Conservation (phyloP, 2,888 invertebrate genomes). For the Acheta domesticus region DNA sequence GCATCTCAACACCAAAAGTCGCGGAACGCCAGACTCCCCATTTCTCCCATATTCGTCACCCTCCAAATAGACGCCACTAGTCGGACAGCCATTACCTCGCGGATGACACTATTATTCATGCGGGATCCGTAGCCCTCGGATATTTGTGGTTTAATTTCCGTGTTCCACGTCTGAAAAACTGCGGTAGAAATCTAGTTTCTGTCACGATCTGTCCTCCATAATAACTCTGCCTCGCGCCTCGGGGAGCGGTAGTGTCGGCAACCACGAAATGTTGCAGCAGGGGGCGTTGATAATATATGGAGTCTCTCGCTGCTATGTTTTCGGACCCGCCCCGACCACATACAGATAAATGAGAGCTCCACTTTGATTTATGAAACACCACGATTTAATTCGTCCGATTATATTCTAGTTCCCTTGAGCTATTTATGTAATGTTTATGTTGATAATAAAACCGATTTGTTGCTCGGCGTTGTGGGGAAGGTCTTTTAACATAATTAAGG, state of each 20-base stretch:
- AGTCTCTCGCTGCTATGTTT: not conserved
- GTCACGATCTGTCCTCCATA: too few relatives aligned
- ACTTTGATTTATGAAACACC: not conserved
- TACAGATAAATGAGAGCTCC: not conserved
- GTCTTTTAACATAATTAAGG: not conserved
- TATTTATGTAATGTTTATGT: constrained; percentile 2
- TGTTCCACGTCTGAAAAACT: too few relatives aligned
- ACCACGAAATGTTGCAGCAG: not conserved
- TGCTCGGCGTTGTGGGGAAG: not conserved
- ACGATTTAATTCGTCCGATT: constrained; percentile 3
- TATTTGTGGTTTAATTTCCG: too few relatives aligned
- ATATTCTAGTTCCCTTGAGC: not conserved
- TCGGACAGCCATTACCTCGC: too few relatives aligned
- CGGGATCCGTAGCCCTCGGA: too few relatives aligned
- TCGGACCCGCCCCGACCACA: not conserved
- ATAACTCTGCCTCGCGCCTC: too few relatives aligned
- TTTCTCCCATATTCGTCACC: too few relatives aligned
- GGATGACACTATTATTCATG: too few relatives aligned
- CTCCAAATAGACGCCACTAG: too few relatives aligned
- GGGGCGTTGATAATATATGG: not conserved
- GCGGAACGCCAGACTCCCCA: too few relatives aligned
- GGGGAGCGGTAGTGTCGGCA: not conserved
- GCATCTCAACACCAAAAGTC: too few relatives aligned
- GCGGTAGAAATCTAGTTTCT: too few relatives aligned
- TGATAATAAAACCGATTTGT: constrained; percentile 1